Conservation (phyloP, 2,888 invertebrate species). For the Ophioninae sp. region DNA sequence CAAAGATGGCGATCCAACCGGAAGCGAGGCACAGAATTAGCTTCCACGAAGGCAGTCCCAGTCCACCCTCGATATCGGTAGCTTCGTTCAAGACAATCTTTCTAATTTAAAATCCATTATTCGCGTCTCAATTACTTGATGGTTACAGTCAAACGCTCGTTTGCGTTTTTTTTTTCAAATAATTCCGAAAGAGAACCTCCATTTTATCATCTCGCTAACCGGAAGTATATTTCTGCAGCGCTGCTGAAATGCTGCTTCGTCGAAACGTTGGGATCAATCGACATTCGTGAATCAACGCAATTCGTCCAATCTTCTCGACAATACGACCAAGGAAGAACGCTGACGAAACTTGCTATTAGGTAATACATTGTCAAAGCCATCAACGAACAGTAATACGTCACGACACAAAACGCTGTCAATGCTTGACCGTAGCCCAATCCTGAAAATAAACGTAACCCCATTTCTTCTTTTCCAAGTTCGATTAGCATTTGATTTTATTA, state of each 20-base stretch:
- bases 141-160: background rate
- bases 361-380: conserved; percentile 82
- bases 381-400: conserved; percentile 81
- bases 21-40: conserved; percentile 82
- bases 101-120: conserved; percentile 73
- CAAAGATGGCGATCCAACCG: conserved; percentile 83
- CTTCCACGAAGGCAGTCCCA: conserved; percentile 83
- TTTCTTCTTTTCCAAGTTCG: background rate
- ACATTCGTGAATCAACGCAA: conserved; percentile 67
- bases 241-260: conserved; percentile 59
- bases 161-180: background rate
- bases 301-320: conserved; percentile 79
- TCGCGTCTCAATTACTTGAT: background rate
- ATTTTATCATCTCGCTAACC: conserved; percentile 63
- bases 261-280: background rate
- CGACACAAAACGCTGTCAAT: conserved; percentile 79
- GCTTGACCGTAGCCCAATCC: conserved; percentile 82
- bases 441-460: conserved; percentile 43
- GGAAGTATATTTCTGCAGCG: conserved; percentile 74
- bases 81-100: conserved; percentile 83
- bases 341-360: conserved; percentile 80
- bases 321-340: conserved; percentile 81
- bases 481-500: background rate
- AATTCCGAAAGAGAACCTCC: background rate
- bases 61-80: conserved; percentile 82